phyloP scores from a whole-genome alignment of 2,888 invertebrate species.

The Mamestra brassicae region DNA sequence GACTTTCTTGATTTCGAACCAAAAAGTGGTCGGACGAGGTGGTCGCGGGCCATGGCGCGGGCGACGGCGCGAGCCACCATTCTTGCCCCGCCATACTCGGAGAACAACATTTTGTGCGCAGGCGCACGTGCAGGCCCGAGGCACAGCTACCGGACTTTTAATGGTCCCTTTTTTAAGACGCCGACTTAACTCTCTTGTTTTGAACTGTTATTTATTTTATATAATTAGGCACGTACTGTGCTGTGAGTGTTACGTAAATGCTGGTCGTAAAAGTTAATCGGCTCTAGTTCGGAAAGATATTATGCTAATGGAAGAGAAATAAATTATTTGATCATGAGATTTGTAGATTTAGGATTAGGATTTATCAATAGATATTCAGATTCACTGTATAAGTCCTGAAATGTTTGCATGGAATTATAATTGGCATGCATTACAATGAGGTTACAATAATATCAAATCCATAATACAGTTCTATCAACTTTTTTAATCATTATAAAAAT shows the following conservation, averaged over 20 bases:
- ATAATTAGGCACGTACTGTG: constrained; percentile 64
- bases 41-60: constrained; percentile 74
- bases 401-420: not conserved
- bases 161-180: constrained; percentile 80
- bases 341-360: not conserved
- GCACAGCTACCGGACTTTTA: constrained; percentile 86
- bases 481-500: not conserved
- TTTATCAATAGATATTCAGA: not conserved
- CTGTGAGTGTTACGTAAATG: constrained; percentile 41
- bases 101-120: constrained; percentile 71
- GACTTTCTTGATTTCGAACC: constrained; percentile 65
- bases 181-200: constrained; percentile 74
- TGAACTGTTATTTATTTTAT: constrained; percentile 69
- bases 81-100: constrained; percentile 70
- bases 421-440: not conserved
- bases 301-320: constrained; percentile 8
- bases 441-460: not conserved
- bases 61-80: constrained; percentile 74
- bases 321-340: constrained; percentile 8
- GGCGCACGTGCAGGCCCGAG: constrained; percentile 85
- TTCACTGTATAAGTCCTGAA: not conserved
- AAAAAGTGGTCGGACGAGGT: constrained; percentile 85
- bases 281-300: constrained; percentile 6
- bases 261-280: constrained; percentile 33
- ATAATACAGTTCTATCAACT: accelerated